Evolutionary conservation across 2,888 invertebrate species (phyloP).

Genomic region (Aphodius granarius): DNA sequence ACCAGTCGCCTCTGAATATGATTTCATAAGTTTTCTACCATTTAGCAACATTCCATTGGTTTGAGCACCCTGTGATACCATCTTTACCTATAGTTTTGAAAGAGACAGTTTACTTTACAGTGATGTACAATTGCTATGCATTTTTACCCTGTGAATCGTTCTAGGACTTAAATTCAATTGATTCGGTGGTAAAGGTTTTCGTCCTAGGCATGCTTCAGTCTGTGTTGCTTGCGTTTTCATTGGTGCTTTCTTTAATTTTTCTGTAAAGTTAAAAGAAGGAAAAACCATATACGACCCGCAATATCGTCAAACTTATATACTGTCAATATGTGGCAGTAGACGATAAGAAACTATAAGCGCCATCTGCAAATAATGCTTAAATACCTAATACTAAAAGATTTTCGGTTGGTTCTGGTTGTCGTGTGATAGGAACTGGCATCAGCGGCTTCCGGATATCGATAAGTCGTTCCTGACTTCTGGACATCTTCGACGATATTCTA

Average conservation of each 20-base stretch:
- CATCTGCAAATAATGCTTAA: not conserved
- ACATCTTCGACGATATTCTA: constrained; percentile 50
- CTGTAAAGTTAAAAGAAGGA: constrained; percentile 54
- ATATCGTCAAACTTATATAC: too few relatives aligned
- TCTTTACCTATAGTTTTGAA: constrained; percentile 64
- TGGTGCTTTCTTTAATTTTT: constrained; percentile 78
- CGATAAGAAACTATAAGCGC: too few relatives aligned
- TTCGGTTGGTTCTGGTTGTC: constrained; percentile 55
- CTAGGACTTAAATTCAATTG: constrained; percentile 77
- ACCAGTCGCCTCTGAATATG: constrained; percentile 76
- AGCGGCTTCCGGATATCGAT: constrained; percentile 72
- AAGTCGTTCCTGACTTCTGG: constrained; percentile 69
- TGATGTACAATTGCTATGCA: not conserved
- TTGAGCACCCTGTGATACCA: constrained; percentile 89
- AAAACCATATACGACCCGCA: not conserved
- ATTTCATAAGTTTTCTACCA: constrained; percentile 79
- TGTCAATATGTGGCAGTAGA: too few relatives aligned
- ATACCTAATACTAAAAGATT: constrained; percentile 63
- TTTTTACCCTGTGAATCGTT: constrained; percentile 74
- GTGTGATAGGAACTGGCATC: constrained; percentile 51
- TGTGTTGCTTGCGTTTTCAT: constrained; percentile 95
- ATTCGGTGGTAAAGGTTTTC: constrained; percentile 71
- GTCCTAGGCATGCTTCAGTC: constrained; percentile 75
- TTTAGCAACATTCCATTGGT: constrained; percentile 76
- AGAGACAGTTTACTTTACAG: not conserved